Conservation (phyloP, 37 sponge, comb jelly and placozoan genomes). For the Axinella damicornis region DNA sequence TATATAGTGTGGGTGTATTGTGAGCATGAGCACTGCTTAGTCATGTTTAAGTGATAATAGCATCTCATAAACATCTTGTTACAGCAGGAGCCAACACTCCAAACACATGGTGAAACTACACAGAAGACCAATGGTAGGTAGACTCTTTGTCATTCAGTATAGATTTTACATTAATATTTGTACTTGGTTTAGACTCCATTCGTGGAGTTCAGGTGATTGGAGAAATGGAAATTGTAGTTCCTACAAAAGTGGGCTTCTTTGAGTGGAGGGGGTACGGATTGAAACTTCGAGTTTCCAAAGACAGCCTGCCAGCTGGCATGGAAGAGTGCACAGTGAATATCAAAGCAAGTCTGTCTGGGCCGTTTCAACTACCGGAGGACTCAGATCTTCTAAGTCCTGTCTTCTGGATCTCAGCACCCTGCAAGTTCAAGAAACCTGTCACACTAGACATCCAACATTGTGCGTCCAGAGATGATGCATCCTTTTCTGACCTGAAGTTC, state of each 20-base stretch:
- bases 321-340: not conserved
- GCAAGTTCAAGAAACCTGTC: not conserved
- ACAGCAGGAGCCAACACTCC: too few relatives aligned
- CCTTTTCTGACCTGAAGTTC: not conserved
- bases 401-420: not conserved
- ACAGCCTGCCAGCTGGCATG: not conserved
- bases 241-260: not conserved
- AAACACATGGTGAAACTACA: too few relatives aligned
- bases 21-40: too few relatives aligned
- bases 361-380: not conserved
- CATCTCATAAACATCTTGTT: too few relatives aligned
- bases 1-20: too few relatives aligned
- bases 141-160: too few relatives aligned
- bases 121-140: too few relatives aligned
- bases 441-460: slow-evolving; percentile 1
- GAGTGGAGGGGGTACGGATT: not conserved
- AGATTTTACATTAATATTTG: too few relatives aligned
- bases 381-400: not conserved
- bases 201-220: too few relatives aligned
- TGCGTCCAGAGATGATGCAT: not conserved
- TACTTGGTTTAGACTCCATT: too few relatives aligned
- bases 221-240: too few relatives aligned
- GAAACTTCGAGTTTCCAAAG: not conserved
- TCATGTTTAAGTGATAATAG: too few relatives aligned
- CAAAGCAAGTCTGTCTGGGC: not conserved